Evolutionary conservation across 2,888 invertebrate species (phyloP), one percentile per base, ranked within the genome.

Genomic region (Drosophila percnosoma): DNA sequence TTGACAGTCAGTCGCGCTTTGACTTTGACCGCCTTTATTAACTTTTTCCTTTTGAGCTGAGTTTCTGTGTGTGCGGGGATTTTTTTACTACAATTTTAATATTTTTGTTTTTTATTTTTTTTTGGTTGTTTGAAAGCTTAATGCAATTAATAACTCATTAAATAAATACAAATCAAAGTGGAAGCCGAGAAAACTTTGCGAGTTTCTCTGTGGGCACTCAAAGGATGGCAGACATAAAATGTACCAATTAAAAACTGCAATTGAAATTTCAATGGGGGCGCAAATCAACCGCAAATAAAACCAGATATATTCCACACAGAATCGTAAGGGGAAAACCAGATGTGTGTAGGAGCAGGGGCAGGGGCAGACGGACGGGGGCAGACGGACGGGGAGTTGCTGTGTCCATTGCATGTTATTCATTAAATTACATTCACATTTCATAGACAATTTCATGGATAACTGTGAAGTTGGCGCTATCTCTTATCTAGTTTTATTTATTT

Each of bases 91-190:
- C 24, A 10, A 11, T 38, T n/a, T 11, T 29, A 33, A 33, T 10
- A 33, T 2, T 13, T 2, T 13, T 40, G 3, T 40, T 24, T 24
- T 27, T 48, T 36, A 27, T 27, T 8, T 13, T 27, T 53, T 40
- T 40, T 59, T 59, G 58, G 60, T 77, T 63, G n/a, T 49, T 38
- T 63, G 70, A 75, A 72, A 78, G 87, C 85, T 82, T 80, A 89
- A 89, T 84, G 75, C 90, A 87, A 89, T 90, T 82, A 84, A 89
- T 89, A 87, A 87, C 90, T 90, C 87, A 87, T 87, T 87, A 89
- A 90, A 89, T 90, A 87, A 87, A 87, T 74, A 89, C 90, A 87
- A 89, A 84, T 84, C 78, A 77, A 89, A 85, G 90, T 85, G 85
- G 85, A 66, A 45, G 73, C 21, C 42, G 53, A 48, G 62, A 34